These are phyloP conservation scores for Scotopteryx bipunctaria DNA, from an alignment of 2,888 invertebrate genomes.

Conservation along the genomic window DNA sequence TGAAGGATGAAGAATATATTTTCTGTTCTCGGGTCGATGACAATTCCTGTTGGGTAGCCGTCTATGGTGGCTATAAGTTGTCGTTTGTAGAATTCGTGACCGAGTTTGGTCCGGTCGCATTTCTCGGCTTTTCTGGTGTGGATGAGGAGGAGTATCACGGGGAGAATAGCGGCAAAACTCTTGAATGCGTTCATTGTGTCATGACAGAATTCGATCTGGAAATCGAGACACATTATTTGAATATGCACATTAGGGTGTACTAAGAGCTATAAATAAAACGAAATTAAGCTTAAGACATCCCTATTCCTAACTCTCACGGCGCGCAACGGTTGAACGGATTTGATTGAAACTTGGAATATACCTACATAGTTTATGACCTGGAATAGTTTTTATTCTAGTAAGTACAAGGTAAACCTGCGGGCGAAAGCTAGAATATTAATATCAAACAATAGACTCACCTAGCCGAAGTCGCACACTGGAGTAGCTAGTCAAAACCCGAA, in stretches of 20 bases:
- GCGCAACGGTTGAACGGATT: too few species aligned
- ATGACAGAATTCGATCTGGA: conserved; percentile 47
- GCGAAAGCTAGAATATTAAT: too few species aligned
- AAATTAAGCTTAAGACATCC: too few species aligned
- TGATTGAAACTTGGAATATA: too few species aligned
- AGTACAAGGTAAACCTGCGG: too few species aligned
- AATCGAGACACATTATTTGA: background rate
- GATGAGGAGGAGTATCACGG: conserved; percentile 40
- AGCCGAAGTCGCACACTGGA: conserved; percentile 6
- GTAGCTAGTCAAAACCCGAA: conserved; percentile 1
- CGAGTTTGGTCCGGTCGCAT: conserved; percentile 71
- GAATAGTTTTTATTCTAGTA: too few species aligned
- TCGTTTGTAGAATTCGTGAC: conserved; percentile 67
- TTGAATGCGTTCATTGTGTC: conserved; percentile 50
- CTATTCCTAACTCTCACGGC: too few species aligned
- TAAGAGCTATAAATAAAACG: too few species aligned
- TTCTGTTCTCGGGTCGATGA: conserved; percentile 67
- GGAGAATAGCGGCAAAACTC: conserved; percentile 35
- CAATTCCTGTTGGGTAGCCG: conserved; percentile 71
- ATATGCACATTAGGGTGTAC: background rate
- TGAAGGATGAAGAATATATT: conserved; percentile 73
- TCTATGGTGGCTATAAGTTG: conserved; percentile 71
- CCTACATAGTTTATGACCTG: too few species aligned
- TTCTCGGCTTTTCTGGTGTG: conserved; percentile 59
- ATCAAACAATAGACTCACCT: conserved; percentile 23